Base-by-base conservation (phyloP, 2,113 vertebrate genomes). In the Grammomys dolichurus region DNA sequence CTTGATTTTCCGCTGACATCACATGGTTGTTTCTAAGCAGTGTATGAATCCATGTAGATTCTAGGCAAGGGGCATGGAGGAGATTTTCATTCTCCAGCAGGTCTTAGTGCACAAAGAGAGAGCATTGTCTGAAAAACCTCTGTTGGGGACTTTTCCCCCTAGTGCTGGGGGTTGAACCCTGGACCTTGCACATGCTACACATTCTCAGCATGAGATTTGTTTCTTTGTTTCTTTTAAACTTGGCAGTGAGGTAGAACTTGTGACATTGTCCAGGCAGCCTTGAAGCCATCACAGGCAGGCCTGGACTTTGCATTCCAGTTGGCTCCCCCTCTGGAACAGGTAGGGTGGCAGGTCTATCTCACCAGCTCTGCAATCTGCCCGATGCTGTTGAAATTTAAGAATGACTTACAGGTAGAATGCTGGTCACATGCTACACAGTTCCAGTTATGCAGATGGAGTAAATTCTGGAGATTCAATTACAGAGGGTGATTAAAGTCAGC, bases 301-400 rank as follows among this genome's bases (percentile, higher is more conserved):
- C 86, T 40, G 40, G 87, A 20, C 24, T 22, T 73, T 73, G 51
- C 48, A 9, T 54, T 70, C 31, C 20, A 51, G 7, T 58, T 73
- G 36, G 36, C 24, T 56, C 48, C 33, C 19, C 26, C 54, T 43
- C 69, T 16, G 16, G 70, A 89, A 5, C 12, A 40, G n/a, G 28
- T 14, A 20, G 70, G 24, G 56, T 58, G 33, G 19, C 87, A 73
- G n/a, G 16, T 54, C 54, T 89, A 16, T 43, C 36, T 14, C 14
- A 58, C 51, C n/a, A 58, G 24, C 87, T 40, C 69, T 58, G 36
- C 24, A 60, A 22, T 14, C 63, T 72, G 85, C 8, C 8, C 20
- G 3, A 70, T 31, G 36, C 28, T 60, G 43, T 31, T 90, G 72
- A 90, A 95, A 96, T 85, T 48, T 92, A 33, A 87, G 87, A 87